These are phyloP conservation scores for Cyprinodon variegatus DNA, from an alignment of 2,113 vertebrate species.

Conservation along the genomic window DNA sequence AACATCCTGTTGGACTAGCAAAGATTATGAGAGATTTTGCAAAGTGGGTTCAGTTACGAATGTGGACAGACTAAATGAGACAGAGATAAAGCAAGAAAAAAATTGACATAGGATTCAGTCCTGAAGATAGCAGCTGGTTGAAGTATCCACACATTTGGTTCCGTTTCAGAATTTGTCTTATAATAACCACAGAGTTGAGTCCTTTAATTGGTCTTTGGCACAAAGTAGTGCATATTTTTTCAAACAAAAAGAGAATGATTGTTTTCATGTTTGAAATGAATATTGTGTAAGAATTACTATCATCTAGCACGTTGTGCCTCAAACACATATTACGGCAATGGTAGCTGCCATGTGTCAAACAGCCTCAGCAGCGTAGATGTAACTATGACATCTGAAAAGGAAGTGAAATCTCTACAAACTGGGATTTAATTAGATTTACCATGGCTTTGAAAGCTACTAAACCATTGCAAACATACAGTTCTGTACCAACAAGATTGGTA, in stretches of 20 bases:
- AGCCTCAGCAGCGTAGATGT: too few species aligned
- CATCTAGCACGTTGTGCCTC: too few species aligned
- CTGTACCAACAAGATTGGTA: too few species aligned
- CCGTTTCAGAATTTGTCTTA: not conserved
- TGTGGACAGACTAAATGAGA: constrained; percentile 30
- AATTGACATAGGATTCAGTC: not conserved
- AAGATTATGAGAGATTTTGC: constrained; percentile 70
- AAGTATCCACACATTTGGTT: not conserved
- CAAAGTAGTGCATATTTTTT: too few species aligned
- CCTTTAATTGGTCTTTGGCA: not conserved
- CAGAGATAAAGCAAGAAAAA: constrained; percentile 22
- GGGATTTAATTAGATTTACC: too few species aligned
- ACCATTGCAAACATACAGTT: too few species aligned
- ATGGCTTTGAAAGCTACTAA: too few species aligned
- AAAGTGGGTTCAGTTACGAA: constrained; percentile 62
- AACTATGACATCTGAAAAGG: too few species aligned
- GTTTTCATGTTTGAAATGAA: not conserved
- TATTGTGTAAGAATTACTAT: too few species aligned
- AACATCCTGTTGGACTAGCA: constrained; percentile 70
- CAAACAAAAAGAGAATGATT: not conserved
- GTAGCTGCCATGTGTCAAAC: too few species aligned
- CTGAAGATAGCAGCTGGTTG: constrained; percentile 37
- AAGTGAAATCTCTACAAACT: too few species aligned
- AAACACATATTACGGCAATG: too few species aligned
- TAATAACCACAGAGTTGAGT: not conserved